These are phyloP conservation scores for Austrolebias charrua DNA, from an alignment of 2,797 vertebrate species.

Conservation along the genomic window DNA sequence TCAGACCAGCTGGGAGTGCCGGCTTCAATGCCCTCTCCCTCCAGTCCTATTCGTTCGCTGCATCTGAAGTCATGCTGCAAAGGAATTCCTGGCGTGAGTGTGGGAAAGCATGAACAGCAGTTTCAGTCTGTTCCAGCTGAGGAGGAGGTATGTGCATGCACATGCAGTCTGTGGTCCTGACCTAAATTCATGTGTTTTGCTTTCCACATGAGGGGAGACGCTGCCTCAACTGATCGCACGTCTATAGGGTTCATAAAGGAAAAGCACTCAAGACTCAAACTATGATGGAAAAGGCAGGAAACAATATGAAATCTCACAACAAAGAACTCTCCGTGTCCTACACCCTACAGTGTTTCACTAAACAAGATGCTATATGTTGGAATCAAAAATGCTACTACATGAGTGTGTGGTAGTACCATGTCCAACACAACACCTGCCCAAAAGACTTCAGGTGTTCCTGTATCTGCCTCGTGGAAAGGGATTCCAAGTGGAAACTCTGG, in stretches of 20 bases:
- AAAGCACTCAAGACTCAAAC: constrained; percentile 14
- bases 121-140: constrained; percentile 43
- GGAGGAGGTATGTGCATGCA: constrained; percentile 42
- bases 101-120: constrained; percentile 40
- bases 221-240: constrained; percentile 45
- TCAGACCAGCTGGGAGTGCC: too few species aligned
- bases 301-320: neutral
- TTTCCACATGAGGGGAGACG: constrained; percentile 72
- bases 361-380: too few species aligned
- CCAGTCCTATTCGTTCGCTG: constrained; percentile 25
- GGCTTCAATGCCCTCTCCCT: too few species aligned
- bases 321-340: neutral
- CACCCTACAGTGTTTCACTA: neutral
- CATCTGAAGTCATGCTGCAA: constrained; percentile 44
- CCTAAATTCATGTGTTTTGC: constrained; percentile 71
- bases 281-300: neutral
- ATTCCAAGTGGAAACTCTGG: too few species aligned
- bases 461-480: too few species aligned
- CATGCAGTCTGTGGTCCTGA: constrained; percentile 62
- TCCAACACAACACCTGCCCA: too few species aligned
- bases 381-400: too few species aligned
- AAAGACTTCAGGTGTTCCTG: too few species aligned
- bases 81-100: constrained; percentile 52
- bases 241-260: constrained; percentile 45
- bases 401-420: too few species aligned